Percentiles rank a stretch among this genome's conserved stretches.
Conservation (phyloP, 2,113 vertebrate species). For the Amblyopsis rosae region DNA sequence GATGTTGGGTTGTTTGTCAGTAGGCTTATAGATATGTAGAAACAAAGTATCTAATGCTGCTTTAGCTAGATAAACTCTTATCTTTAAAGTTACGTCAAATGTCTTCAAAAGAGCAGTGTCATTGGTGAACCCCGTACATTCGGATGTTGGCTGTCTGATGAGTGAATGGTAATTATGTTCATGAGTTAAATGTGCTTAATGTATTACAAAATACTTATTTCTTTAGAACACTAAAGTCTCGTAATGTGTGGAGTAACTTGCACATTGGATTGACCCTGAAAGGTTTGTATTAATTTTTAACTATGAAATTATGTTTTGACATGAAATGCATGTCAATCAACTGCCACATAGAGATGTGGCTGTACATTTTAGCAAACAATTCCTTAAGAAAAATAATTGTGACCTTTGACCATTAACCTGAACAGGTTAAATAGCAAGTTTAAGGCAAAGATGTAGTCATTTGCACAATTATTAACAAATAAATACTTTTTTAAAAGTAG, state of each 20-base stretch:
- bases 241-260: constrained; percentile 1
- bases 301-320: not conserved
- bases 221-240: too few species aligned
- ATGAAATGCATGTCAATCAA: too few species aligned
- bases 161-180: constrained; percentile 4
- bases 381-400: too few species aligned
- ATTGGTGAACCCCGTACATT: constrained; percentile 22
- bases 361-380: not conserved
- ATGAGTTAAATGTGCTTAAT: too few species aligned
- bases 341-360: not conserved
- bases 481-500: too few species aligned
- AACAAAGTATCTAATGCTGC: constrained; percentile 12
- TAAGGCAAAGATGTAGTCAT: not conserved
- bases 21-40: too few species aligned
- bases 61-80: constrained; percentile 53
- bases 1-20: too few species aligned
- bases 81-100: constrained; percentile 51
- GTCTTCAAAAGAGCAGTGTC: constrained; percentile 5
- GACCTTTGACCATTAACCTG: too few species aligned
- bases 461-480: not conserved
- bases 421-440: too few species aligned
- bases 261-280: constrained; percentile 28
- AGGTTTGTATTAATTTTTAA: constrained; percentile 47
- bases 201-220: too few species aligned
- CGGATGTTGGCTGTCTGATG: not conserved